Base-by-base conservation (phyloP, 2,888 invertebrate genomes). In the Tholera decimalis region DNA sequence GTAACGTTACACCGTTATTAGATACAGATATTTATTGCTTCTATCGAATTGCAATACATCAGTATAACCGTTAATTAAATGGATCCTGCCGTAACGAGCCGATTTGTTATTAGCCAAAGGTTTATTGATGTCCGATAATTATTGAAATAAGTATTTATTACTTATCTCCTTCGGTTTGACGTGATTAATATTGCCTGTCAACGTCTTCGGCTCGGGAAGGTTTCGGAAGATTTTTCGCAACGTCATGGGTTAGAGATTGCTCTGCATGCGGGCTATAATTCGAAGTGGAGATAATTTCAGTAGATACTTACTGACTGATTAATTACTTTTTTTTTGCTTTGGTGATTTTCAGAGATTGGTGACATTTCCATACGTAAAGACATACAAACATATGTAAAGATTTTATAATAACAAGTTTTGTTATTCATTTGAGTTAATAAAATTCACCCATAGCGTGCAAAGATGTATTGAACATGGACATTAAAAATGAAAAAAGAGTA, bases 21-120 rank as follows among this genome's bases (percentile, higher is more conserved):
- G 73, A 72, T 63, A 56, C 57, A 63, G 66, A 60, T 79, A 79
- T 81, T 81, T 79, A 81, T 81, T 63, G 67, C 56, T 33, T 44
- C 72, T 62, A 81, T 81, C 77, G 64, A 61, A 69, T 68, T 49
- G 68, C 56, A 66, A 80, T 74, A 78, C 72, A 74, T 77, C 72
- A 79, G 67, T 64, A 70, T 69, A 74, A 62, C 51, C 73, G 68
- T 67, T 82, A 79, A 82, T 82, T 70, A 73, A 82, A 82, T 71
- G 69, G 66, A 73, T 53, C 47, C 51, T 56, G 15, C 37, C 61
- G 63, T 72, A 73, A 67, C 55, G 59, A 66, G 53, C 53, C 60
- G 58, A 66, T 69, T 63, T 73, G 64, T 80, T 80, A 79, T 77
- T 77, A 66, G 62, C 55, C 39, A 49, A 41, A 18, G 47, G 33